phyloP scores from a whole-genome alignment of 1,140 invertebrate species.

The Zaprionus ghesquierei region DNA sequence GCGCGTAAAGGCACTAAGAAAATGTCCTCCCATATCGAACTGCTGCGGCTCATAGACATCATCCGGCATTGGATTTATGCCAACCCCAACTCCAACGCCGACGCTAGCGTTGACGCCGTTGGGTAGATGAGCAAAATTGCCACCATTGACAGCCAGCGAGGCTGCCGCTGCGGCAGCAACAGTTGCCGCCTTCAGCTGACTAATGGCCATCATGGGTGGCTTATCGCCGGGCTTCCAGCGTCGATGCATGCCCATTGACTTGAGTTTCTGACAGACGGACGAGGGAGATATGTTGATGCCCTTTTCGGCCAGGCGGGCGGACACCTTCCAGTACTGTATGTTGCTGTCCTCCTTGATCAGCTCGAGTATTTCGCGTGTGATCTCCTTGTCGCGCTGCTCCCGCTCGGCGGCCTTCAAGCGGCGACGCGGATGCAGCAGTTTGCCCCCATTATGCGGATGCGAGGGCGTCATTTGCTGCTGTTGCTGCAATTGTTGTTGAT shows the following conservation, averaged over 20 bases:
- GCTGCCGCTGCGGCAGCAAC: conserved; percentile 53
- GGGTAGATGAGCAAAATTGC: conserved; percentile 7
- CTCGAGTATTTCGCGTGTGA: conserved; percentile 81
- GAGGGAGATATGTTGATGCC: conserved; percentile 79
- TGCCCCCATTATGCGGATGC: conserved; percentile 17
- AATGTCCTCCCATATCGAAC: conserved; percentile 78
- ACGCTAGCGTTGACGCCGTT: conserved; percentile 25
- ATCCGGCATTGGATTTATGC: conserved; percentile 26
- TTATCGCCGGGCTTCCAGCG: conserved; percentile 81
- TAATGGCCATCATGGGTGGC: conserved; percentile 74
- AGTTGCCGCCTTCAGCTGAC: conserved; percentile 65
- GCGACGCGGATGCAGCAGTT: conserved; percentile 66
- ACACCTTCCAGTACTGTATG: conserved; percentile 81
- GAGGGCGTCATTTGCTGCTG: conserved; percentile 38
- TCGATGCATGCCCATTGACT: conserved; percentile 79
- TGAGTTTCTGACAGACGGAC: conserved; percentile 80
- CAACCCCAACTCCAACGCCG: conserved; percentile 1
- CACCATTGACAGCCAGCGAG: conserved; percentile 39
- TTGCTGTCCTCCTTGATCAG: conserved; percentile 81
- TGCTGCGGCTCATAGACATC: conserved; percentile 73
- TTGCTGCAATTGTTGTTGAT: conserved; percentile 36
- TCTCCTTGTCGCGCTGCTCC: conserved; percentile 75
- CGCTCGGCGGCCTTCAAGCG: conserved; percentile 76
- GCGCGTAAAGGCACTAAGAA: conserved; percentile 79
- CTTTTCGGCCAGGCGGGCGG: conserved; percentile 77